These are phyloP conservation scores for Lacerta bilineata DNA, from an alignment of 2,797 vertebrate species.

Conservation along the genomic window DNA sequence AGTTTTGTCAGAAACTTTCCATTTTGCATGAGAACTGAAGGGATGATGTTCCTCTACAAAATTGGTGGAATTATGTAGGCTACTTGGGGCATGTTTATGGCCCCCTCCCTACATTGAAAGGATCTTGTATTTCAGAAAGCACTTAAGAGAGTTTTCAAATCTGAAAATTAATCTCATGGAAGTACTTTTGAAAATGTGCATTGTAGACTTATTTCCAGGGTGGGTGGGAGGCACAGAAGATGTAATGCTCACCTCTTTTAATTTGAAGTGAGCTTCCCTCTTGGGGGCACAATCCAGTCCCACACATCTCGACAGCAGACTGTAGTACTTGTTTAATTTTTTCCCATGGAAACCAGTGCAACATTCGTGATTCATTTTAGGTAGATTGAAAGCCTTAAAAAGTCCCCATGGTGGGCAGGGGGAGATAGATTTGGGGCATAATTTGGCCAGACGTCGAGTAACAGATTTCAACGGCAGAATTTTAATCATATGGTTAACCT, in stretches of 20 bases:
- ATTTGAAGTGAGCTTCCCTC: neutral
- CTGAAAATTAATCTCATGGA: neutral
- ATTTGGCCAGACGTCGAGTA: neutral
- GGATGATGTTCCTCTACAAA: neutral
- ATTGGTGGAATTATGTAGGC: neutral
- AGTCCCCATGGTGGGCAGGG: neutral
- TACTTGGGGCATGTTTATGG: neutral
- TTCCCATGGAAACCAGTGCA: neutral
- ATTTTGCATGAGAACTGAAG: neutral
- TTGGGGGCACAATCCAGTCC: neutral
- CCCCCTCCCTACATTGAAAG: neutral
- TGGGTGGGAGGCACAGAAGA: too few species aligned
- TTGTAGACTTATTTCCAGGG: neutral
- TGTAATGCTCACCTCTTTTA: neutral
- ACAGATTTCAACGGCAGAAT: neutral
- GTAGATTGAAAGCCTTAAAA: neutral
- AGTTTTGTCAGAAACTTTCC: too few species aligned
- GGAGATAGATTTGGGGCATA: too few species aligned
- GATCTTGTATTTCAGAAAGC: neutral
- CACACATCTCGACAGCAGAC: neutral
- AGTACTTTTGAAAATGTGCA: neutral
- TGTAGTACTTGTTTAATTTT: neutral
- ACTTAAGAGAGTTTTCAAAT: neutral
- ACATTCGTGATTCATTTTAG: neutral
- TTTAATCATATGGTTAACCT: neutral